Conservation (phyloP, 2,113 vertebrate species). For the Phylloscopus trochilus region DNA sequence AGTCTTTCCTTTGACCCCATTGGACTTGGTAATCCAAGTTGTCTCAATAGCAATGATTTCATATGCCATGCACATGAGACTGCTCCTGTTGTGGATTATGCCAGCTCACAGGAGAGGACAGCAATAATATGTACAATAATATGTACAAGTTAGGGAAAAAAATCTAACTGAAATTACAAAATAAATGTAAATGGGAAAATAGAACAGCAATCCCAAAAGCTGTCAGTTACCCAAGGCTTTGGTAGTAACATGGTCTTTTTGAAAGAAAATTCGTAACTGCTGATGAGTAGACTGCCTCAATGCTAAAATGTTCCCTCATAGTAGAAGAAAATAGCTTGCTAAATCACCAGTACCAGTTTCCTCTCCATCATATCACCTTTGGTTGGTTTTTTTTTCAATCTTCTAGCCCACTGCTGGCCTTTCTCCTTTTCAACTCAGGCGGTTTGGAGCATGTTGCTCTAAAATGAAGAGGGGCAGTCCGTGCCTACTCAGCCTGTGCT, state of each 20-base stretch:
- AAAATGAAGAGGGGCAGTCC: neutral
- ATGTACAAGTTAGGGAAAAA: neutral
- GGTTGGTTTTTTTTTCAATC: neutral
- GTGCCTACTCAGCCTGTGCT: neutral
- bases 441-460: neutral
- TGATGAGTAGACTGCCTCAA: neutral
- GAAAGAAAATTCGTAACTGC: neutral
- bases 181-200: neutral
- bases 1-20: neutral
- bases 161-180: neutral
- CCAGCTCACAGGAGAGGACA: neutral
- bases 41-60: neutral
- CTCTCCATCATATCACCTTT: neutral
- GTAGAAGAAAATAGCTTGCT: neutral
- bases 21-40: neutral
- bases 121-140: neutral
- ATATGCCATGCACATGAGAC: neutral
- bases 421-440: neutral
- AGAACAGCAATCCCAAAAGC: neutral
- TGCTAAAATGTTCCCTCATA: neutral
- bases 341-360: neutral
- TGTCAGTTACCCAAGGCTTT: neutral
- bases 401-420: neutral
- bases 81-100: neutral
- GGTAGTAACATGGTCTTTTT: neutral